Conservation (phyloP, 1,140 invertebrate genomes). For the Mizuhopecten yessoensis region DNA sequence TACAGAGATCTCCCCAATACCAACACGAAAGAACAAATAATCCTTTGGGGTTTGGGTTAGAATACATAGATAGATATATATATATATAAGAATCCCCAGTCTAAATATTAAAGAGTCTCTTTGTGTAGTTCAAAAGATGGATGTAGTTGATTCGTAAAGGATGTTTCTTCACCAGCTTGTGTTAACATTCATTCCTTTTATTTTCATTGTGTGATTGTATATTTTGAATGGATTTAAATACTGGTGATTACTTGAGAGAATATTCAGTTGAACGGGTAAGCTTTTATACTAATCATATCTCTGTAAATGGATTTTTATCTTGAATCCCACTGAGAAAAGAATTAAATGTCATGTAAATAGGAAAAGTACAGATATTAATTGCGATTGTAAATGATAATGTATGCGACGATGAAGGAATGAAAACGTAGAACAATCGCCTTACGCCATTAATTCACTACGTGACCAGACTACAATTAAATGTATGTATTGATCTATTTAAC, state of each 20-base stretch:
- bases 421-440: too few species aligned
- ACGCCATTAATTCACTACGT: too few species aligned
- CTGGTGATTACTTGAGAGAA: neutral
- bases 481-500: too few species aligned
- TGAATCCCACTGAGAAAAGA: too few species aligned
- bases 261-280: neutral
- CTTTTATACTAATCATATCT: neutral
- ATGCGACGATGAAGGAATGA: too few species aligned
- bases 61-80: neutral
- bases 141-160: neutral
- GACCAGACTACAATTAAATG: too few species aligned
- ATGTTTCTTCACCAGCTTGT: neutral
- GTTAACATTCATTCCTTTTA: neutral
- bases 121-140: conserved; percentile 14
- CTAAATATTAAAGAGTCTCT: conserved; percentile 22
- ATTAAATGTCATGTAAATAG: too few species aligned
- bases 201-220: neutral
- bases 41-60: conserved; percentile 5
- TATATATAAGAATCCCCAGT: neutral
- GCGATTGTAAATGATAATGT: too few species aligned
- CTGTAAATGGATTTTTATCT: too few species aligned
- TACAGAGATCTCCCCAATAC: conserved; percentile 33
- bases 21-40: conserved; percentile 34
- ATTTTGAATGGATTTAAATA: neutral
- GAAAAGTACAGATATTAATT: too few species aligned